A percentile compares a stretch with the other conserved stretches of the same genome.
phyloP scores from a whole-genome alignment of 64 coral and sea anemone species.

The Montipora sp. region DNA sequence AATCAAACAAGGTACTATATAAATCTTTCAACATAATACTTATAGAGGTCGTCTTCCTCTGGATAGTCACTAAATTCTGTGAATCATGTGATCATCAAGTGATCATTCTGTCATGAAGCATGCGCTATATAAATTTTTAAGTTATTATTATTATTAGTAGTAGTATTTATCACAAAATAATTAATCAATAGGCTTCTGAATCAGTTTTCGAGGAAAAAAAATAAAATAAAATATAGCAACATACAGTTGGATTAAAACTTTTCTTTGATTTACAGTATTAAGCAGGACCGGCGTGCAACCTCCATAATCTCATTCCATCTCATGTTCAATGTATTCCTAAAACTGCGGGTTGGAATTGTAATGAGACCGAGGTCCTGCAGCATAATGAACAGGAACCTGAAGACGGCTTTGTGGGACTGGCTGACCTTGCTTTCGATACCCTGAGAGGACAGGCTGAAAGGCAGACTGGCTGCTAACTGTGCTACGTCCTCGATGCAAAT shows the following conservation, averaged over 20 bases:
- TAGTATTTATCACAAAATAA: too few relatives aligned
- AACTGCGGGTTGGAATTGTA: slow-evolving; percentile 88
- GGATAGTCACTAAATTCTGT: not conserved
- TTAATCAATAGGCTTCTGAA: too few relatives aligned
- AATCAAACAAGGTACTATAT: too few relatives aligned
- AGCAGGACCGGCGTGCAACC: not conserved
- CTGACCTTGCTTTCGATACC: slow-evolving; percentile 54
- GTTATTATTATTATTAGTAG: too few relatives aligned
- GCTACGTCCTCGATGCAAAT: slow-evolving; percentile 48
- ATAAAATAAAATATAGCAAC: too few relatives aligned
- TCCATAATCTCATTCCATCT: not conserved
- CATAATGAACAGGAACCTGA: slow-evolving; percentile 76
- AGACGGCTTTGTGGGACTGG: slow-evolving; percentile 65
- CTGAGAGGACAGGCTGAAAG: slow-evolving; percentile 75
- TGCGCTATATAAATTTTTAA: too few relatives aligned
- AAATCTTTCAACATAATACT: too few relatives aligned
- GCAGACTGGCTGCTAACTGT: slow-evolving; percentile 55
- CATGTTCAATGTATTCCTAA: slow-evolving; percentile 11
- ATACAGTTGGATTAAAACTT: not conserved
- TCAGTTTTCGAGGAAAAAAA: too few relatives aligned
- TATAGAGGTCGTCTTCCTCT: not conserved
- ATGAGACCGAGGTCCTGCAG: slow-evolving; percentile 51
- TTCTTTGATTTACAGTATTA: not conserved
- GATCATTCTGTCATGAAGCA: too few relatives aligned
- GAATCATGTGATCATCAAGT: not conserved